Evolutionary conservation across 2,888 invertebrate genomes (phyloP).

Genomic region (Chaitophorus viminalis): DNA sequence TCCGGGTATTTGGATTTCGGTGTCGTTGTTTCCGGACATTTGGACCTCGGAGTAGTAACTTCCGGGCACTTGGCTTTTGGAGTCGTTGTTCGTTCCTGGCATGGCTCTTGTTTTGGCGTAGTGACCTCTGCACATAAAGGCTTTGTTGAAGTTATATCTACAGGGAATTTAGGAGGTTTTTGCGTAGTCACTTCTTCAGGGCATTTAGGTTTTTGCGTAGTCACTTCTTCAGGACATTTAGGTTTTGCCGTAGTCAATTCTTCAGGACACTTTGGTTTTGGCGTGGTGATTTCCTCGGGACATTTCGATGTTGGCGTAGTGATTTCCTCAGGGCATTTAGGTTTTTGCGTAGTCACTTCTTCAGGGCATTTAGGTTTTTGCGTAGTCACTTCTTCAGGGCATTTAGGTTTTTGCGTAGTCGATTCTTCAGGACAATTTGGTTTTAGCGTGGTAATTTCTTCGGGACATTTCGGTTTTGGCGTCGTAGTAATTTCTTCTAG

Average conservation of each 20-base stretch:
- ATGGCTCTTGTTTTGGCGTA: conserved; percentile 17
- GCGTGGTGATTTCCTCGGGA: not conserved
- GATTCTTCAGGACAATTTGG: not conserved
- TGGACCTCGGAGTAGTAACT: not conserved
- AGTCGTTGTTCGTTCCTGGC: not conserved
- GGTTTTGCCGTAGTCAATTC: not conserved
- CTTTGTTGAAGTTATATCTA: not conserved
- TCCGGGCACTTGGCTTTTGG: conserved; percentile 7
- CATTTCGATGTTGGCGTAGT: not conserved
- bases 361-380: not conserved
- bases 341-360: not conserved
- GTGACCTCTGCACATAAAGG: conserved; percentile 4
- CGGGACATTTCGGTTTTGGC: not conserved
- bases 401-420: not conserved
- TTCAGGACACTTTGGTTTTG: conserved; percentile 1
- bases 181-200: conserved; percentile 32
- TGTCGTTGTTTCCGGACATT: conserved; percentile 2
- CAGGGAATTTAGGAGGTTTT: not conserved
- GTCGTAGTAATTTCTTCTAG: not conserved
- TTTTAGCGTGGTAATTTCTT: not conserved
- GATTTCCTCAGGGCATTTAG: not conserved
- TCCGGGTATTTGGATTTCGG: conserved; percentile 7
- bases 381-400: not conserved
- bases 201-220: not conserved
- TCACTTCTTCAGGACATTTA: not conserved